These are phyloP conservation scores for Cisticola juncidis DNA, from an alignment of 2,113 vertebrate species.

Conservation along the genomic window DNA sequence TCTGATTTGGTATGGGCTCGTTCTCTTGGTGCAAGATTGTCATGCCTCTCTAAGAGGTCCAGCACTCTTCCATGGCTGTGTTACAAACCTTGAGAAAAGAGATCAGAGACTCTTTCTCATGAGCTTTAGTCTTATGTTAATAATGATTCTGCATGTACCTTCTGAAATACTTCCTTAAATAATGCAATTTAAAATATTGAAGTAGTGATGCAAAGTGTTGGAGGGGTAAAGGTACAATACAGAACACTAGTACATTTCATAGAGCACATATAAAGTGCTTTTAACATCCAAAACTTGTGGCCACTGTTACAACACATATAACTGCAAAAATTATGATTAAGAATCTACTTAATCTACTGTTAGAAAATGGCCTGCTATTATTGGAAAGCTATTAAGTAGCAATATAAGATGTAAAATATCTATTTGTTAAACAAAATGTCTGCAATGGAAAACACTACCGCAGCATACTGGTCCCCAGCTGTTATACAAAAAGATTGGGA, in stretches of 20 bases:
- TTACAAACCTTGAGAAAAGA: neutral
- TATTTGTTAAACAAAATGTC: neutral
- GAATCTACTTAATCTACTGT: neutral
- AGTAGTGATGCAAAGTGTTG: neutral
- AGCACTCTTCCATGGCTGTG: neutral
- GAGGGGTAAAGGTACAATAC: neutral
- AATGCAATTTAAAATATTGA: neutral
- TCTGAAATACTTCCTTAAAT: neutral
- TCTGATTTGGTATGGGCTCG: neutral
- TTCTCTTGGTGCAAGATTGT: fast-evolving
- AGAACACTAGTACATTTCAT: neutral
- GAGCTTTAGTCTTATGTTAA: neutral
- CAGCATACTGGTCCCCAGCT: neutral
- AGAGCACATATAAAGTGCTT: neutral
- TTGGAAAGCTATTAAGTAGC: neutral
- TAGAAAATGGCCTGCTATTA: neutral
- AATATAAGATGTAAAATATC: neutral
- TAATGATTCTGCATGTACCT: neutral
- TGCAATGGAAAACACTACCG: neutral
- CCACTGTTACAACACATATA: neutral
- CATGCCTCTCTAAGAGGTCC: neutral
- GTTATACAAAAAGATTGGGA: neutral
- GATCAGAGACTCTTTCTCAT: neutral
- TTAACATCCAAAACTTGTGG: neutral
- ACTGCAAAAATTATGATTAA: neutral